Conservation (phyloP, 92 coral and sea anemone species). For the Hydrozoanthus gracilis region DNA sequence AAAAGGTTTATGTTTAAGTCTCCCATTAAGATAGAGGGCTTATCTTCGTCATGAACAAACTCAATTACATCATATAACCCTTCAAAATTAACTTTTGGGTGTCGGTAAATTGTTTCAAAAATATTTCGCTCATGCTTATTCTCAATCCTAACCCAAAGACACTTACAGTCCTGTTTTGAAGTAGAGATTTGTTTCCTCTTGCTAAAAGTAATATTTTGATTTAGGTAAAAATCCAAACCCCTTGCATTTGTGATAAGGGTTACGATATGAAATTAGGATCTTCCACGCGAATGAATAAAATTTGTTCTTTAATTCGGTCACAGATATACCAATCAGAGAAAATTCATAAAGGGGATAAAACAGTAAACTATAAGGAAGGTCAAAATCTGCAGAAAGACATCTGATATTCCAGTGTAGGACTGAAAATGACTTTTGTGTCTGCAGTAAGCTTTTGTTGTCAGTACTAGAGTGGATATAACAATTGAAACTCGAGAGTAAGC, state of each 20-base stretch:
- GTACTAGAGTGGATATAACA: not conserved
- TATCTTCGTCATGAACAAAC: slow-evolving; percentile 36
- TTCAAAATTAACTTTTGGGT: slow-evolving; percentile 50
- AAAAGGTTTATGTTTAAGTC: slow-evolving; percentile 44
- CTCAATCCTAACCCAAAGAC: slow-evolving; percentile 57
- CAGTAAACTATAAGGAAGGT: slow-evolving; percentile 6
- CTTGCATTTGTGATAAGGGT: slow-evolving; percentile 50
- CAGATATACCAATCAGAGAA: slow-evolving; percentile 58
- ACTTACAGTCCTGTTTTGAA: slow-evolving; percentile 44
- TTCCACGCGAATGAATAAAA: slow-evolving; percentile 29
- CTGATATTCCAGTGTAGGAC: not conserved
- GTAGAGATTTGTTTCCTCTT: slow-evolving; percentile 37
- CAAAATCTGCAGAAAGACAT: not conserved
- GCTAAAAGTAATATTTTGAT: slow-evolving; percentile 15
- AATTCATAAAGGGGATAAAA: slow-evolving; percentile 29
- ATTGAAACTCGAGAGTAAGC: not conserved
- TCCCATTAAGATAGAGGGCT: slow-evolving; percentile 23
- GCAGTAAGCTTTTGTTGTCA: not conserved
- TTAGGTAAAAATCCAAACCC: slow-evolving; percentile 43
- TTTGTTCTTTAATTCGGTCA: slow-evolving; percentile 36
- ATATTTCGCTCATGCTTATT: slow-evolving; percentile 51
- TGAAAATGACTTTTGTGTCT: not conserved
- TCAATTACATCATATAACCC: slow-evolving; percentile 42
- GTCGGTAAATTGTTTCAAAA: slow-evolving; percentile 61
- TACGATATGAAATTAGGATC: slow-evolving; percentile 59